Evolutionary conservation across 2,797 vertebrate species (phyloP).

Genomic region (Cetoscarus ocellatus): DNA sequence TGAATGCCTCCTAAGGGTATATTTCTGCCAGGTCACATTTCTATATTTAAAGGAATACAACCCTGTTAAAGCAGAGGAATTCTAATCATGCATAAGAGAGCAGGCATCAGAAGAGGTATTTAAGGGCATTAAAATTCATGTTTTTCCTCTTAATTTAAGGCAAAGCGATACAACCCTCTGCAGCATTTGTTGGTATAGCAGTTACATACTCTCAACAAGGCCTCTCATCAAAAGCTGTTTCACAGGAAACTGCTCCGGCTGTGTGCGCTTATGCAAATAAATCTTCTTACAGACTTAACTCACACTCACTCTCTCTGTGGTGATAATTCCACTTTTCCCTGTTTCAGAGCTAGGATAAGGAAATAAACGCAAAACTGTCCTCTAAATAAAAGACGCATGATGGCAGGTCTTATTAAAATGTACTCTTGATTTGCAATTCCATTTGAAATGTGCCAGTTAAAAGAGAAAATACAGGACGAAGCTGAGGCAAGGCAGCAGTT

Average conservation of each 20-base stretch:
- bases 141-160: constrained; percentile 11
- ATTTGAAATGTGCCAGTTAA: constrained; percentile 33
- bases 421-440: constrained; percentile 55
- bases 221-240: constrained; percentile 52
- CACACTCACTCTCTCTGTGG: constrained; percentile 57
- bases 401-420: constrained; percentile 55
- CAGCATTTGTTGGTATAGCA: constrained; percentile 8
- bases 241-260: constrained; percentile 47
- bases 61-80: no score
- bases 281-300: constrained; percentile 77
- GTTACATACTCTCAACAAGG: constrained; percentile 26
- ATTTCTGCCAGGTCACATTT: no score
- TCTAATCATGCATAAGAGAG: constrained; percentile 12
- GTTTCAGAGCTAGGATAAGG: constrained; percentile 50
- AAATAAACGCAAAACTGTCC: constrained; percentile 50
- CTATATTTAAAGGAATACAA: no score
- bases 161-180: constrained; percentile 21
- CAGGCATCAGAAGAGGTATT: constrained; percentile 13
- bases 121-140: constrained; percentile 8
- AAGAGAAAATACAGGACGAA: constrained; percentile 14
- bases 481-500: not conserved
- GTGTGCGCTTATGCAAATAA: constrained; percentile 73
- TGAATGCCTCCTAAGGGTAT: no score
- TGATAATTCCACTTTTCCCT: constrained; percentile 62
- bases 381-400: constrained; percentile 35